These are phyloP conservation scores for Silurus aristotelis DNA, from an alignment of 2,797 vertebrate genomes.

Conservation along the genomic window DNA sequence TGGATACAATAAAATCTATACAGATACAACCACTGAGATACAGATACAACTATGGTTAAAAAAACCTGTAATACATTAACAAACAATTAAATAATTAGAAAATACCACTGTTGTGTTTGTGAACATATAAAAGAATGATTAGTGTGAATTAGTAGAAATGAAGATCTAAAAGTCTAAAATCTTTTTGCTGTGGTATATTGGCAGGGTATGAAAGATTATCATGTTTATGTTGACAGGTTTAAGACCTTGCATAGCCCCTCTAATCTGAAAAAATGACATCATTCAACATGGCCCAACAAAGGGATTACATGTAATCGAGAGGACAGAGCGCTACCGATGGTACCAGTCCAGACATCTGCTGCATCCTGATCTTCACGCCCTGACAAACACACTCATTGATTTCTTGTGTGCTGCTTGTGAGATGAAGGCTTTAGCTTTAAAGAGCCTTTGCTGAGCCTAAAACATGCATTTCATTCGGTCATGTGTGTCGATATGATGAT, in stretches of 20 bases:
- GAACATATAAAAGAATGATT: not conserved
- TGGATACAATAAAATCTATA: constrained; percentile 57
- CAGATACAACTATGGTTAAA: not conserved
- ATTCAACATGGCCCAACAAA: constrained; percentile 38
- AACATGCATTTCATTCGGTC: constrained; percentile 3
- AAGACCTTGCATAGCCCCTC: constrained; percentile 46
- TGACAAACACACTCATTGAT: constrained; percentile 55
- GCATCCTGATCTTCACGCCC: constrained; percentile 43
- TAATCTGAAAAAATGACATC: constrained; percentile 57
- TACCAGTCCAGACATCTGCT: constrained; percentile 32
- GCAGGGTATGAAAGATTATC: constrained; percentile 43
- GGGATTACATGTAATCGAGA: constrained; percentile 46
- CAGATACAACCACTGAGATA: not conserved
- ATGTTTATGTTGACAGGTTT: constrained; percentile 50
- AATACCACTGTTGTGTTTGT: not conserved
- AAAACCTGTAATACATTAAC: not conserved
- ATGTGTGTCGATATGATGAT: constrained; percentile 44
- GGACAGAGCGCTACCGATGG: constrained; percentile 10
- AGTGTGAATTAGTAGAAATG: constrained; percentile 41
- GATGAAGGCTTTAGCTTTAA: constrained; percentile 46
- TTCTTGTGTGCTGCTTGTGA: constrained; percentile 54
- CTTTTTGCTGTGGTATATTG: constrained; percentile 41
- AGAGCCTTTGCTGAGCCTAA: constrained; percentile 30
- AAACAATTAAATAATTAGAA: not conserved
- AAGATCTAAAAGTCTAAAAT: constrained; percentile 43